Base-by-base conservation (phyloP, 2,113 vertebrate species). In the Parotia lawesii region DNA sequence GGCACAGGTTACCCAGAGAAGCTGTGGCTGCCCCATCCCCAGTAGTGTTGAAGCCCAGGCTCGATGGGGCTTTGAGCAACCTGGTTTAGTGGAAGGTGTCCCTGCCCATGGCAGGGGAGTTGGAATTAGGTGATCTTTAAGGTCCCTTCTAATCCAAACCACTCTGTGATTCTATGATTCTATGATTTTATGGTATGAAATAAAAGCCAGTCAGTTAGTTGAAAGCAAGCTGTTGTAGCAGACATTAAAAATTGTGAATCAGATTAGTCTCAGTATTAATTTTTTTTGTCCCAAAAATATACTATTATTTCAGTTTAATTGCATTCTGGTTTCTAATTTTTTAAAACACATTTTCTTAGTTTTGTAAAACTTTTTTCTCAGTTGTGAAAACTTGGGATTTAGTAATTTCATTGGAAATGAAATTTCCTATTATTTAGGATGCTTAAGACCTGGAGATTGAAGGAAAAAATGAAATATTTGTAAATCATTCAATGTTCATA, bases 11-110 rank as follows among this genome's bases (percentile, higher is more conserved):
- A 3, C 27, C 21, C 37, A 28, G 62, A 33, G 53, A 3, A 76
- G 37, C 22, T 86, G 62, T 33, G 62, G 53, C 3, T 76, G 37
- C 72, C 14, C 62, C 37, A 47, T 38, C 38, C 38, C 28, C n/a
- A n/a, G 8, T 0, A 0, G 12, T n/a, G 56, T 11, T 70, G 47
- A 16, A 70, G 18, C 10, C 10, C 38, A 38, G 47, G 19, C 0
- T 47, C n/a, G 47, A 29, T 38, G 73, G n/a, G n/a, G 23, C 47
- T 77, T 24, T 45, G 73, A 45, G 33, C 12, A 61, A 2, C 33
- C 38, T 61, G 73, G 10, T 38, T 2, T 1, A 10, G 56, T n/a
- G n/a, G 18, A 45, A 69, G 57, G 13, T 33, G 35, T n/a, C 23
- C 21, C 16, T 33, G 57, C 10, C 17, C 23, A 22, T 51, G 57